Conservation (phyloP, 2,797 vertebrate species). For the Tapirus indicus region DNA sequence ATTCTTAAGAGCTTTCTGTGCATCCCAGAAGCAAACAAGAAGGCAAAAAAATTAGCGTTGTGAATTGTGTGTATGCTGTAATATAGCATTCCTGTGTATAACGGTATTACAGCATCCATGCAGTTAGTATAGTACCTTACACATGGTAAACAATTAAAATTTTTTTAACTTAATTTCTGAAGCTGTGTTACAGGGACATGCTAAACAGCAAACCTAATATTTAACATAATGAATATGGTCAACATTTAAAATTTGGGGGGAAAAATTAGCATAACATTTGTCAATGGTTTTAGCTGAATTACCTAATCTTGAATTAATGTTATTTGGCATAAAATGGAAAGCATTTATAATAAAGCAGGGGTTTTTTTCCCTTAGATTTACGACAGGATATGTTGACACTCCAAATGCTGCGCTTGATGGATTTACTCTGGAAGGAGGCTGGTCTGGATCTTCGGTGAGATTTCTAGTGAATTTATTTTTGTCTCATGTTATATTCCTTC, state of each 20-base stretch:
- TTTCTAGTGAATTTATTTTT: conserved; percentile 16
- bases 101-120: not conserved
- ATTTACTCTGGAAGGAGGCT: conserved; percentile 98
- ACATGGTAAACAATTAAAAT: not conserved
- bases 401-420: conserved; percentile 97
- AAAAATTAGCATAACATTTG: not conserved
- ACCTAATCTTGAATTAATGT: not conserved
- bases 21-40: not conserved
- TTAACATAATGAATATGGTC: not conserved
- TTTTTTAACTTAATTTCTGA: conserved; percentile 27
- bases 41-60: not conserved
- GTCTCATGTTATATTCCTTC: not conserved
- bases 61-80: not conserved
- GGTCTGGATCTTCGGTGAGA: conserved; percentile 96
- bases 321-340: not conserved
- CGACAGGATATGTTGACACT: conserved; percentile 98
- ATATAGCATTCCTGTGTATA: not conserved
- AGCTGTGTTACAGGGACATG: not conserved
- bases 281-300: not conserved
- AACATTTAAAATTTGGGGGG: not conserved
- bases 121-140: not conserved
- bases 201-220: not conserved
- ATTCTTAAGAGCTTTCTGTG: not conserved
- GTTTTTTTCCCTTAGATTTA: conserved; percentile 89
- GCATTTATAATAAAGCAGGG: not conserved